A percentile compares a stretch with the other conserved stretches of the same genome.
phyloP scores from a whole-genome alignment of 1,140 invertebrate species.

The Mya arenaria region DNA sequence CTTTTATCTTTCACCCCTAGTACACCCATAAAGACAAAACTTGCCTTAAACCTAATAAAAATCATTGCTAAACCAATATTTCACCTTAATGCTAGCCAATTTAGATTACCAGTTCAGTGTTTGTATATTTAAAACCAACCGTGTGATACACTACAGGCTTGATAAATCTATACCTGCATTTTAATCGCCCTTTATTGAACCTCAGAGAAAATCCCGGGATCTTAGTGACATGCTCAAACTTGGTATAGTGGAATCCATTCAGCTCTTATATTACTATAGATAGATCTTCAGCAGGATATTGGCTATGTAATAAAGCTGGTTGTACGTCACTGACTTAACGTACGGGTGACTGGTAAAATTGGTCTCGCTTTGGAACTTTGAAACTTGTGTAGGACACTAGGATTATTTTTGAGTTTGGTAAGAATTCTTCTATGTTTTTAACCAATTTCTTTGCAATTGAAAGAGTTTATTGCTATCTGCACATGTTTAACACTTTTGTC shows the following conservation, averaged over 20 bases:
- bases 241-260: conserved; percentile 5
- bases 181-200: conserved; percentile 18
- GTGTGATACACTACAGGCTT: background rate
- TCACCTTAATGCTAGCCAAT: background rate
- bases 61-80: conserved; percentile 38
- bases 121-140: background rate
- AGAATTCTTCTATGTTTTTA: background rate
- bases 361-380: background rate
- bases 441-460: background rate
- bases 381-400: too few relatives aligned
- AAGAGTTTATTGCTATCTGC: background rate
- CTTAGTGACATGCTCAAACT: conserved; percentile 32
- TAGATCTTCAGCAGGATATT: conserved; percentile 26
- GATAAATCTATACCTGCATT: background rate
- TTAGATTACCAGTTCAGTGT: conserved; percentile 13
- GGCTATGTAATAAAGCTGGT: conserved; percentile 44
- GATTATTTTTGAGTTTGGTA: too few relatives aligned
- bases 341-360: background rate
- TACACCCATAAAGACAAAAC: too few relatives aligned
- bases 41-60: background rate
- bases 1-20: too few relatives aligned
- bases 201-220: conserved; percentile 40
- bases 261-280: background rate
- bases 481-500: background rate
- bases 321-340: conserved; percentile 32